phyloP scores from a whole-genome alignment of 2,888 invertebrate species.

The Scaptomyza reducta region DNA sequence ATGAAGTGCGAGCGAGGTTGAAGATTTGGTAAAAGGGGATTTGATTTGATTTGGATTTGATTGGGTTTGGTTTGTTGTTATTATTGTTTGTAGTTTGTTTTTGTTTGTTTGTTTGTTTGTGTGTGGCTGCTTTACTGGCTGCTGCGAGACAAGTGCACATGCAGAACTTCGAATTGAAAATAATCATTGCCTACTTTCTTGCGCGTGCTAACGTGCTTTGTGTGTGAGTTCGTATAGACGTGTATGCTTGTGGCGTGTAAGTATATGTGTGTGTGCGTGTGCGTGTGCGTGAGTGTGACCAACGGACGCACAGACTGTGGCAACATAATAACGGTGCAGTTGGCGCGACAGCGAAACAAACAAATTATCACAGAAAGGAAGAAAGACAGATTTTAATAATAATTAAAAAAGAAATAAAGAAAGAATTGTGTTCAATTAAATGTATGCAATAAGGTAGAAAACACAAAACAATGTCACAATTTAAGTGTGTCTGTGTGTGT shows the following conservation, averaged over 20 bases:
- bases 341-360: constrained; percentile 68
- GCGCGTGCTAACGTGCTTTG: constrained; percentile 53
- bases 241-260: constrained; percentile 23
- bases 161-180: constrained; percentile 49
- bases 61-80: constrained; percentile 19
- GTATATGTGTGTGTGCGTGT: constrained; percentile 23
- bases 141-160: constrained; percentile 57
- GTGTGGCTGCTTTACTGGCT: constrained; percentile 22
- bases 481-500: constrained; percentile 2
- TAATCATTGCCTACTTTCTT: constrained; percentile 54
- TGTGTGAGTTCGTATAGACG: constrained; percentile 16
- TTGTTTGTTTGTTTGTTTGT: constrained; percentile 4
- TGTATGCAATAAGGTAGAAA: constrained; percentile 39
- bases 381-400: constrained; percentile 34
- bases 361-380: constrained; percentile 61
- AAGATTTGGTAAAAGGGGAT: constrained; percentile 4
- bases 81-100: constrained; percentile 2
- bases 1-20: constrained; percentile 58
- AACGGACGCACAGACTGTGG: constrained; percentile 50
- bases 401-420: constrained; percentile 2
- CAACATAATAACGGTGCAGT: constrained; percentile 39
- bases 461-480: constrained; percentile 58
- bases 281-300: constrained; percentile 25
- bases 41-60: constrained; percentile 17
- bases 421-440: background rate